Evolutionary conservation across 2,888 invertebrate genomes (phyloP).

Genomic region (Caenorhabditis drosophilae): DNA sequence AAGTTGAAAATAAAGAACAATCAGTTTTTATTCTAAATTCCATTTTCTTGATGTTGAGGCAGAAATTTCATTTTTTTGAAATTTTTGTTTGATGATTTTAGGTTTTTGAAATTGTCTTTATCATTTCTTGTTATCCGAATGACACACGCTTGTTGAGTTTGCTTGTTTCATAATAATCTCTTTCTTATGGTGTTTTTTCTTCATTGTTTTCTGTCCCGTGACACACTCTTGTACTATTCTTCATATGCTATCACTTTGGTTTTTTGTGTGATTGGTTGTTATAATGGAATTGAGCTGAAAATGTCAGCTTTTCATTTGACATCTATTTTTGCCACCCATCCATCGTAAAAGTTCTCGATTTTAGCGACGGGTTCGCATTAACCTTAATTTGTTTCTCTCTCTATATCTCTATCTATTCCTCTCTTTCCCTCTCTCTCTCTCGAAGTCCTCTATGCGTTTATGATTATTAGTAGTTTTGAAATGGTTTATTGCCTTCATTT

Average conservation of each 20-base stretch:
- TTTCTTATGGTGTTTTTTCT: background rate
- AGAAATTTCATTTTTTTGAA: background rate
- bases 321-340: conserved; percentile 12
- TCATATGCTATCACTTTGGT: too few relatives aligned
- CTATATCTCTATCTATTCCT: too few relatives aligned
- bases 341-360: conserved; percentile 21
- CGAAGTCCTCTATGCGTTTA: background rate
- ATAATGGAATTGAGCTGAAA: too few relatives aligned
- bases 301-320: too few relatives aligned
- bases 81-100: background rate
- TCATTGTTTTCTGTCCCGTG: background rate
- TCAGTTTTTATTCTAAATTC: too few relatives aligned
- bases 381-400: conserved; percentile 10
- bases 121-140: background rate
- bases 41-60: too few relatives aligned
- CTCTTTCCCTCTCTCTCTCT: too few relatives aligned
- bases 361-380: conserved; percentile 34
- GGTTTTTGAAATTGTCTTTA: background rate
- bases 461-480: background rate
- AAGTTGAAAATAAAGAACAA: too few relatives aligned
- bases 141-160: background rate
- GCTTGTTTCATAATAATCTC: background rate
- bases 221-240: background rate
- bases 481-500: too few relatives aligned
- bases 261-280: too few relatives aligned